phyloP scores from a whole-genome alignment of 2,797 vertebrate genomes.

The Acanthurus lineatus region DNA sequence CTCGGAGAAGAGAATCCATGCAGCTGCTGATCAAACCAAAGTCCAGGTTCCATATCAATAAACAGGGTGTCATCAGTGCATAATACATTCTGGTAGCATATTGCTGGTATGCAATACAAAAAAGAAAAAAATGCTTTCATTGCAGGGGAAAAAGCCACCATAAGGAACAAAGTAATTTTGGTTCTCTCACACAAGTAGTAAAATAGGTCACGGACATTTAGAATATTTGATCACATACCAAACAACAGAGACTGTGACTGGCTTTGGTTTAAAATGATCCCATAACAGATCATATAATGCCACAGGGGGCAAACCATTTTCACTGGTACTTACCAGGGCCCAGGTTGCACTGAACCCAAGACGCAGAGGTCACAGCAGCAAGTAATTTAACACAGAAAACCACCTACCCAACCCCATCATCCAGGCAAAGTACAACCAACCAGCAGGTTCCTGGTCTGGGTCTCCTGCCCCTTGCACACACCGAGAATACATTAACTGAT shows the following conservation, averaged over 20 bases:
- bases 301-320: neutral
- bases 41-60: conserved; percentile 54
- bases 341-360: neutral
- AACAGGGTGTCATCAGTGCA: conserved; percentile 48
- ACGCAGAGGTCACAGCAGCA: neutral
- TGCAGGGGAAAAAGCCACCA: conserved; percentile 19
- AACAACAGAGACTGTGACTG: conserved; percentile 13
- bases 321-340: neutral
- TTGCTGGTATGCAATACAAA: conserved; percentile 15
- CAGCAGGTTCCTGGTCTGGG: neutral
- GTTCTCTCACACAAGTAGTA: conserved; percentile 23
- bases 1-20: conserved; percentile 59
- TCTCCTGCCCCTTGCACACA: neutral
- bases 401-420: neutral
- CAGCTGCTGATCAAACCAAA: conserved; percentile 66
- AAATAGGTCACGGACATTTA: conserved; percentile 37
- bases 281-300: neutral
- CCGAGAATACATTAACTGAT: neutral
- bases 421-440: neutral
- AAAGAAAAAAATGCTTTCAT: conserved; percentile 10
- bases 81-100: conserved; percentile 53
- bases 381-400: neutral
- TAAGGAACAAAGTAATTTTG: neutral
- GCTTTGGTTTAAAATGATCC: conserved; percentile 3
- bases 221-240: conserved; percentile 18